Percentiles rank a stretch among this genome's conserved stretches.
Conservation (phyloP, 2,113 vertebrate species). For the Echinops telfairi region DNA sequence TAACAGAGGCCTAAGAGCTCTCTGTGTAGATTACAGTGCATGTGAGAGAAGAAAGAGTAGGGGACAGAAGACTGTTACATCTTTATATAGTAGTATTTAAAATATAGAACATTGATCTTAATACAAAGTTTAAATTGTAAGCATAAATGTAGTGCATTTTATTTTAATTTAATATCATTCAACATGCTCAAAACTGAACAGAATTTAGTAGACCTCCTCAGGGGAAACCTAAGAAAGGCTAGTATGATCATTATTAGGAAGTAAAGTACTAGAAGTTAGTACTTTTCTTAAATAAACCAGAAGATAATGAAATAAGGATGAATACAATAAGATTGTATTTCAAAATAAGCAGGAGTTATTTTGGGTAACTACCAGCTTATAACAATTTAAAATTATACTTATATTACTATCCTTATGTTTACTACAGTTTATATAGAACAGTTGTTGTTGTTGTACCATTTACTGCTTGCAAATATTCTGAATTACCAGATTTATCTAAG, state of each 20-base stretch:
- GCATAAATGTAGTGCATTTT: constrained; percentile 45
- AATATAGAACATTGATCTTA: background rate
- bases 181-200: constrained; percentile 35
- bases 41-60: constrained; percentile 19
- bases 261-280: constrained; percentile 11
- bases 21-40: background rate
- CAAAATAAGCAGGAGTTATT: constrained; percentile 48
- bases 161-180: constrained; percentile 38
- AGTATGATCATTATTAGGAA: constrained; percentile 45
- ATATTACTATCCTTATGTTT: constrained; percentile 10
- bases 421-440: constrained; percentile 31
- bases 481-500: constrained; percentile 52
- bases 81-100: constrained; percentile 50
- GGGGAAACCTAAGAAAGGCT: constrained; percentile 33
- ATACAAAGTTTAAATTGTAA: constrained; percentile 49
- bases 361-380: constrained; percentile 43
- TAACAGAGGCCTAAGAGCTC: constrained; percentile 4
- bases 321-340: constrained; percentile 40
- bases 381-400: constrained; percentile 48
- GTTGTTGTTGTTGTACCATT: constrained; percentile 11
- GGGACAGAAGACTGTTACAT: background rate
- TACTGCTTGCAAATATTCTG: constrained; percentile 51
- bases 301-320: constrained; percentile 38
- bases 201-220: constrained; percentile 25
- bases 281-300: background rate